Percentiles rank a stretch among this genome's conserved stretches.
Evolutionary conservation across 2,797 vertebrate species (phyloP).

Genomic region (Pipistrellus pipistrellus): DNA sequence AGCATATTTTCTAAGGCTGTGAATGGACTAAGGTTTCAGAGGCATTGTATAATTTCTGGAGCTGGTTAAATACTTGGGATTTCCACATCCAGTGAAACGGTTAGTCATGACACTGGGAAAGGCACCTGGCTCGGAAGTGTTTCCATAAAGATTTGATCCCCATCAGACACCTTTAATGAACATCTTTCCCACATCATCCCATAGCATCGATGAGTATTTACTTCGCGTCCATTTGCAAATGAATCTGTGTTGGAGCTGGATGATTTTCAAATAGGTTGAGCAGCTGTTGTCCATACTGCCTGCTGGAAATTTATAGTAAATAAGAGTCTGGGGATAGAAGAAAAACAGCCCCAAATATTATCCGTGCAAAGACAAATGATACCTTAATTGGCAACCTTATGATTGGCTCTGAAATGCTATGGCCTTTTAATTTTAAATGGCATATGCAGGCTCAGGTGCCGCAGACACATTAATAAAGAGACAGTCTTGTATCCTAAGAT

Average conservation of each 20-base stretch:
- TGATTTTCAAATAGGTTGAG: constrained; percentile 64
- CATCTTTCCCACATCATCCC: constrained; percentile 52
- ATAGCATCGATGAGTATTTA: constrained; percentile 43
- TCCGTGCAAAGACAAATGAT: constrained; percentile 69
- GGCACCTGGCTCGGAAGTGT: constrained; percentile 42
- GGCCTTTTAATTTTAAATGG: constrained; percentile 72
- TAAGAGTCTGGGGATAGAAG: constrained; percentile 51
- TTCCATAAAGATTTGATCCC: constrained; percentile 68
- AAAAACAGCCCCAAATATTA: constrained; percentile 39
- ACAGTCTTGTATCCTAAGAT: background rate
- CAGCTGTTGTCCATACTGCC: background rate
- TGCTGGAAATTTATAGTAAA: constrained; percentile 69
- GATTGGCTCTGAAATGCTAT: constrained; percentile 53
- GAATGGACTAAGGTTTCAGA: constrained; percentile 46
- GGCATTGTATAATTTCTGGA: constrained; percentile 31
- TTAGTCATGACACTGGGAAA: constrained; percentile 34
- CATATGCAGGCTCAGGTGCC: constrained; percentile 13
- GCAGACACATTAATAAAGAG: background rate
- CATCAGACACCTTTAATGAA: constrained; percentile 71
- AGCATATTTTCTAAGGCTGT: constrained; percentile 54
- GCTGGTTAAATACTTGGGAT: constrained; percentile 38
- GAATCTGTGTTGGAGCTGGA: background rate
- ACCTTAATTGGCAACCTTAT: constrained; percentile 57
- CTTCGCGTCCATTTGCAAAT: constrained; percentile 47
- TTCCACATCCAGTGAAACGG: constrained; percentile 45